Percentiles rank a stretch among this genome's conserved stretches.
These are phyloP conservation scores for Thymelicus sylvestris DNA, from an alignment of 2,888 invertebrate genomes.

Conservation along the genomic window DNA sequence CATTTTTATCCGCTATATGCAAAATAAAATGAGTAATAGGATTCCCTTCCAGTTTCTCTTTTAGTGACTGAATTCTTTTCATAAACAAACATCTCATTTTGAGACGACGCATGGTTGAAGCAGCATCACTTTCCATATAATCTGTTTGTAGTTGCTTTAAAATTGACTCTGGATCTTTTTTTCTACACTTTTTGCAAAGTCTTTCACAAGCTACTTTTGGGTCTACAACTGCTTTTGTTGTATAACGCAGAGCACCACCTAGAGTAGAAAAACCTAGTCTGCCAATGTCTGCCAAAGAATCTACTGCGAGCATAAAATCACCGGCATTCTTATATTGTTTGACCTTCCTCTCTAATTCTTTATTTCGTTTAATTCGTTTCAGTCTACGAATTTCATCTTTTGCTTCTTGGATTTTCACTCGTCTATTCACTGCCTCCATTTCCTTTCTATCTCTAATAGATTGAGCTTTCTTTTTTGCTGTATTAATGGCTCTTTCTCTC, in stretches of 20 bases:
- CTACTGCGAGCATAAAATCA: slow-evolving; percentile 44
- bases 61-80: slow-evolving; percentile 39
- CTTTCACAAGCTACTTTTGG: slow-evolving; percentile 44
- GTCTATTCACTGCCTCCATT: slow-evolving; percentile 28
- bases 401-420: slow-evolving; percentile 37
- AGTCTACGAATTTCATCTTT: slow-evolving; percentile 41
- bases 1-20: slow-evolving; percentile 46
- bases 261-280: slow-evolving; percentile 42
- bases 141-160: slow-evolving; percentile 39
- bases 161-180: slow-evolving; percentile 43
- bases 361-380: slow-evolving; percentile 40
- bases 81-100: slow-evolving; percentile 44
- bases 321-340: slow-evolving; percentile 39
- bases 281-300: slow-evolving; percentile 48
- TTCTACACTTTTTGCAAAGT: slow-evolving; percentile 38
- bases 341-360: slow-evolving; percentile 41
- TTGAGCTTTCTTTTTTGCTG: slow-evolving; percentile 36
- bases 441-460: slow-evolving; percentile 7
- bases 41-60: slow-evolving; percentile 44
- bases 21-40: slow-evolving; percentile 46
- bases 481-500: slow-evolving; percentile 28
- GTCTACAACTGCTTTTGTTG: slow-evolving; percentile 44
- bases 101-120: slow-evolving; percentile 47
- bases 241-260: slow-evolving; percentile 39
- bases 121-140: slow-evolving; percentile 42